Evolutionary conservation across 2,888 invertebrate species (phyloP), one percentile per base, ranked within the genome.

Genomic region (Lysandra bellargus): DNA sequence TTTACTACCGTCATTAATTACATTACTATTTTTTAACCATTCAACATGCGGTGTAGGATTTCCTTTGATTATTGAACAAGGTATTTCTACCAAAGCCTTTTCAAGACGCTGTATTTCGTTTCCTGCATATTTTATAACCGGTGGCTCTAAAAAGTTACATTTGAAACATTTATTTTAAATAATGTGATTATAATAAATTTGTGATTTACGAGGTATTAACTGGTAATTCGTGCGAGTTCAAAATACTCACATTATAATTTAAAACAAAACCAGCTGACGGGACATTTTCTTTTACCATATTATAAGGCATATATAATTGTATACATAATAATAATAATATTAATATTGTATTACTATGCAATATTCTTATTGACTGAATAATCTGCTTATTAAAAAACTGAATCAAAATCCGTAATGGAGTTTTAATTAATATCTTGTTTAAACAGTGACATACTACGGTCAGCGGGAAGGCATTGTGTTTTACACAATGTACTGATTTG

Each of bases 41-140:
- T 78, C 83, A 0, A 90, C 85, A 1, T 37, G 37, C 4, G 91
- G 90, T 0, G 17, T 30, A 0, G 90, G 91, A 6, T 81, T 79
- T 0, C 88, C 90, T 2, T 83, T 80, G 0, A 85, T 87, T 3
- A 81, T 74, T 33, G 33, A 33, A 77, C 90, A 90, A 4, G 80
- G 61, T 44, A 90, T 79, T 0, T 64, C 80, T 0, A 88, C 79
- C 6, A 75, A 17, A 33, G 12, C 4, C 12, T 37, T 78, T 4
- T 85, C 80, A 0, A 87, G 89, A 23, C 81, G 82, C n/a, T 75
- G 83, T 4, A 81, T 82, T 61, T 5, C 80, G 2, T 84, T 57
- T 1, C 12, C 12, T 30, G 75, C 75, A 5, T 80, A 60, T 75
- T 81, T 82, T 44, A 89, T 87, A 14, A 40, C 78, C 4, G 90